These are phyloP conservation scores for Protodeltote pygarga DNA, from an alignment of 2,888 invertebrate species.

Conservation along the genomic window DNA sequence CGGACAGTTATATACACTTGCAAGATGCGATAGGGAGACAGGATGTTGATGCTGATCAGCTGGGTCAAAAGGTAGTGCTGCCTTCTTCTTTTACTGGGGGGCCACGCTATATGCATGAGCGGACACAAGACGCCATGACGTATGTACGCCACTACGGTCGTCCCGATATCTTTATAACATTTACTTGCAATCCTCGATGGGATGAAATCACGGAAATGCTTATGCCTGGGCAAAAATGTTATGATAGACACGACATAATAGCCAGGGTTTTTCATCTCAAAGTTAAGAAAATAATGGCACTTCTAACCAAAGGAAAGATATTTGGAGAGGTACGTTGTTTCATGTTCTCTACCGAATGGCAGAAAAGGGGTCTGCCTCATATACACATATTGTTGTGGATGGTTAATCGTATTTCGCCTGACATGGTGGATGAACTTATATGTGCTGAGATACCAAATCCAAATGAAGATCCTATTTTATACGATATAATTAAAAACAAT, in stretches of 20 bases:
- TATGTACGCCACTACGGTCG: slow-evolving; percentile 58
- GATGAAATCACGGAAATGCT: slow-evolving; percentile 37
- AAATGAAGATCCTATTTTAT: neutral
- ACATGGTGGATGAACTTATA: neutral
- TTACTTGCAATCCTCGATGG: slow-evolving; percentile 52
- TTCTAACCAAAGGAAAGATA: slow-evolving; percentile 5
- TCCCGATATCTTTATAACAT: slow-evolving; percentile 50
- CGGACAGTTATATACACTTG: too few species aligned
- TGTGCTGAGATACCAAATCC: neutral
- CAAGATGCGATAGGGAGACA: too few species aligned
- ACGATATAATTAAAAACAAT: neutral
- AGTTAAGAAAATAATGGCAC: slow-evolving; percentile 6
- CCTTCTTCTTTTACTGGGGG: slow-evolving; percentile 31
- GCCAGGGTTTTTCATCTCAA: slow-evolving; percentile 3
- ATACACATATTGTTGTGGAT: slow-evolving; percentile 9
- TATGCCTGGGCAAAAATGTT: neutral
- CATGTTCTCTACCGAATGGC: slow-evolving; percentile 6
- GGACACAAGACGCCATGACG: slow-evolving; percentile 51
- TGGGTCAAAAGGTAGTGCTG: neutral
- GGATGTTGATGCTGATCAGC: too few species aligned
- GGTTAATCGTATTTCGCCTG: neutral
- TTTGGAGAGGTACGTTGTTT: slow-evolving; percentile 5
- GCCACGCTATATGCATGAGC: slow-evolving; percentile 49
- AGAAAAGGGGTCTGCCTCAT: slow-evolving; percentile 14
- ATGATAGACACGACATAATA: neutral